A percentile compares a stretch with the other conserved stretches of the same genome.
Conservation (phyloP, 2,797 vertebrate species). For the Gallinago stenura region DNA sequence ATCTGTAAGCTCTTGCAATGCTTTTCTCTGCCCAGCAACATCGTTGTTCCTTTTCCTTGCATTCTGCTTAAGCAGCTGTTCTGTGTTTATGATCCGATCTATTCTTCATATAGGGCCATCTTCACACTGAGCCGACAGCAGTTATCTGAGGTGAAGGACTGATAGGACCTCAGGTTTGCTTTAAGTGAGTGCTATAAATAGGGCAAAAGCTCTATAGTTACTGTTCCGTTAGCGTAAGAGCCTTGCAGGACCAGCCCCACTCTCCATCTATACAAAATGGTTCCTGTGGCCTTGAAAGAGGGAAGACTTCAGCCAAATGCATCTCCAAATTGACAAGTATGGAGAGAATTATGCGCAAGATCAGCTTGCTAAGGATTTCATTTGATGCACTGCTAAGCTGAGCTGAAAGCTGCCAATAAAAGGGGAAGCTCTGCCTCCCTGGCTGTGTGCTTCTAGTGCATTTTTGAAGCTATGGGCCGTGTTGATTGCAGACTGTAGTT, state of each 20-base stretch:
- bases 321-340: background rate
- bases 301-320: background rate
- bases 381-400: background rate
- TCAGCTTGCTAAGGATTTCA: background rate
- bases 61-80: conserved; percentile 62
- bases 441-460: background rate
- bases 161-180: background rate
- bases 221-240: background rate
- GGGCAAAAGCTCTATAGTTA: background rate
- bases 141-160: background rate
- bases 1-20: conserved; percentile 29
- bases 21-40: conserved; percentile 70
- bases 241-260: background rate
- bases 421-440: background rate
- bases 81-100: background rate
- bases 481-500: background rate
- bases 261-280: conserved; percentile 5
- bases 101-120: background rate
- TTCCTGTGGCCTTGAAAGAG: background rate
- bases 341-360: background rate
- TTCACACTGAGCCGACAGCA: background rate
- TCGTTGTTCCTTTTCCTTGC: background rate
- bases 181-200: background rate
- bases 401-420: background rate
- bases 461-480: background rate